phyloP scores from a whole-genome alignment of 2,797 vertebrate genomes.

The Buceros bicornis region DNA sequence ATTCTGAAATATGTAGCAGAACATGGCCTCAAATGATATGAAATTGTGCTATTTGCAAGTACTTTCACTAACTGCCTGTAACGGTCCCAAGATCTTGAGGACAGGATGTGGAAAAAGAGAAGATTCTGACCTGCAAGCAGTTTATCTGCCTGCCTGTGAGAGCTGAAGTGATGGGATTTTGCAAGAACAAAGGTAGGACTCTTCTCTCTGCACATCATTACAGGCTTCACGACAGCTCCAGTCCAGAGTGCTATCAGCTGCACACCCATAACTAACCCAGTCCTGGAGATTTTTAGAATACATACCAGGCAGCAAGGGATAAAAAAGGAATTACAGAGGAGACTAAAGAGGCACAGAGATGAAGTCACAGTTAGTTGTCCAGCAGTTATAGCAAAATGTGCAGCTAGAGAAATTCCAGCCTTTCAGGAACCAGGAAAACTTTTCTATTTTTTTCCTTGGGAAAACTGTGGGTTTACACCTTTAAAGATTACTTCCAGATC shows the following conservation, averaged over 20 bases:
- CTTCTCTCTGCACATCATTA: background rate
- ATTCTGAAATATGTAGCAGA: background rate
- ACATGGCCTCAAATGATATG: background rate
- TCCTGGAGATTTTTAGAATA: background rate
- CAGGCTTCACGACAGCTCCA: background rate
- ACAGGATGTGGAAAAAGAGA: background rate
- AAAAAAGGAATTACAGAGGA: background rate
- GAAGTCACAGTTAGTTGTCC: background rate
- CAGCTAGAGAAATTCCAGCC: background rate
- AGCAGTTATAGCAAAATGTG: background rate
- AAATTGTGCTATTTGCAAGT: background rate
- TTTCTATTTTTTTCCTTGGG: background rate
- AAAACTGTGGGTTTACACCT: background rate
- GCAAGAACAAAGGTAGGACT: background rate
- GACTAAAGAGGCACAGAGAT: background rate
- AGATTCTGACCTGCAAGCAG: background rate
- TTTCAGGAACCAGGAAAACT: background rate
- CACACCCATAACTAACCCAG: background rate
- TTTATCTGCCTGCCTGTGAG: background rate
- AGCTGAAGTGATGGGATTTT: background rate
- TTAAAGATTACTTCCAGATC: background rate
- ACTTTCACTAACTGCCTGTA: background rate
- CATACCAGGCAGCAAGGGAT: background rate
- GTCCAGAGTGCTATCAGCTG: background rate
- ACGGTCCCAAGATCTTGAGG: background rate